Conservation (phyloP, 2,113 vertebrate species). For the Cairina moschata region DNA sequence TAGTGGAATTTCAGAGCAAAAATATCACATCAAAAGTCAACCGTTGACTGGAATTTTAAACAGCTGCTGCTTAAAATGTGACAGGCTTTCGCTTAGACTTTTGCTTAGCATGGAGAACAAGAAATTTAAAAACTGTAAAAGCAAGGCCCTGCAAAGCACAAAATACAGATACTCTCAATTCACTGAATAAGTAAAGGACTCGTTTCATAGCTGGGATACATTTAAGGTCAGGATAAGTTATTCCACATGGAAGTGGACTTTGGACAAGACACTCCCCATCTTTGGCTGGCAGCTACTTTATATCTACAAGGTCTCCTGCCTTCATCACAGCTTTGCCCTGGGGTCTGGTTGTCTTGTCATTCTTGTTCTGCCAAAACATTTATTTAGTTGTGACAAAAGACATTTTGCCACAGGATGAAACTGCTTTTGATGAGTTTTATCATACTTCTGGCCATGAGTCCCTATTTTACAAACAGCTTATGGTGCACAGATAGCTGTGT, state of each 20-base stretch:
- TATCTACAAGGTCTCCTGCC: not conserved
- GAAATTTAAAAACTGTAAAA: not conserved
- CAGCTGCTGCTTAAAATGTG: not conserved
- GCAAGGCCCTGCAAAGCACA: not conserved
- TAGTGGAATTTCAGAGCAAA: slow-evolving; percentile 15
- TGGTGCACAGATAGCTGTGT: too few relatives aligned
- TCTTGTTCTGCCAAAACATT: not conserved
- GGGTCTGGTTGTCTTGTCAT: not conserved
- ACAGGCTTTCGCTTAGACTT: not conserved
- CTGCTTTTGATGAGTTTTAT: not conserved
- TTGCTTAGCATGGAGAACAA: not conserved
- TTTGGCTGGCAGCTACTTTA: not conserved
- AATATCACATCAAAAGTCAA: not conserved
- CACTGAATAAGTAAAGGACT: not conserved
- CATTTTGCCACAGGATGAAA: not conserved
- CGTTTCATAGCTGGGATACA: not conserved
- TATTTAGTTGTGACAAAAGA: not conserved
- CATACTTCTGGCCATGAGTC: not conserved
- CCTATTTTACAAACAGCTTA: not conserved
- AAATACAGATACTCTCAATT: not conserved
- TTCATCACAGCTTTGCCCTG: not conserved
- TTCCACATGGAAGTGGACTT: not conserved
- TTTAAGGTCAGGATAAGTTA: not conserved
- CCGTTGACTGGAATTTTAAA: not conserved
- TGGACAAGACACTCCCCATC: accelerated